These are phyloP conservation scores for Drosophila quadrilineata DNA, from an alignment of 1,140 invertebrate genomes.

Conservation along the genomic window DNA sequence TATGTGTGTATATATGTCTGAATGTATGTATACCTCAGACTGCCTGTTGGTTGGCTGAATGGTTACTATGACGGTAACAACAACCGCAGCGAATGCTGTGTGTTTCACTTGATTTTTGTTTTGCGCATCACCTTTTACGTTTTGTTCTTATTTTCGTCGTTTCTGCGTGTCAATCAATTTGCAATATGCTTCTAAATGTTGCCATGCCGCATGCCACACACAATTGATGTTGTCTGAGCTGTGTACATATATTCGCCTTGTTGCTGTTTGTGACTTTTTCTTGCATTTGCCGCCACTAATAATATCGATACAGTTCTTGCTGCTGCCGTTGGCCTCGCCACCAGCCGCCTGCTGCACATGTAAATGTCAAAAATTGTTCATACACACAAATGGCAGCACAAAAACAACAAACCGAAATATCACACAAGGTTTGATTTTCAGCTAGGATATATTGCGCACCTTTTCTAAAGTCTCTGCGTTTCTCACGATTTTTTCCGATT, in stretches of 20 bases:
- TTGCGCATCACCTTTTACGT: conserved; percentile 39
- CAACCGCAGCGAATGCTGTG: no score
- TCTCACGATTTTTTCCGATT: conserved; percentile 2
- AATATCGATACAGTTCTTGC: conserved; percentile 8
- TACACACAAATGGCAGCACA: conserved; percentile 23
- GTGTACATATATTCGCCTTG: no score
- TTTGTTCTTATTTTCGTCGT: not conserved
- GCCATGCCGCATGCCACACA: conserved; percentile 9
- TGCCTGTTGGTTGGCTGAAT: conserved; percentile 28
- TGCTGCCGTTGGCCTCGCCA: conserved; percentile 1
- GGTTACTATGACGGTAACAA: conserved; percentile 22
- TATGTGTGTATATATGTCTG: no score
- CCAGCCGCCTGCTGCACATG: conserved; percentile 39
- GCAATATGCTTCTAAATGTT: conserved; percentile 44
- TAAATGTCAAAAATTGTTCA: conserved; percentile 32
- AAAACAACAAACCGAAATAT: conserved; percentile 36
- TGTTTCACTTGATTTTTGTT: conserved; percentile 44
- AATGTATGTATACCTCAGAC: no score
- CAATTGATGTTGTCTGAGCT: conserved; percentile 28
- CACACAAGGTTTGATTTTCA: conserved; percentile 31
- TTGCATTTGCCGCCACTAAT: conserved; percentile 22
- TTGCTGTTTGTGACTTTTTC: conserved; percentile 1
- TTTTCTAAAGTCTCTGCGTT: conserved; percentile 23
- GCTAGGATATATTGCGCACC: conserved; percentile 46
- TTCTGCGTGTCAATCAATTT: conserved; percentile 44